phyloP scores from a whole-genome alignment of 2,113 vertebrate genomes.

The Archocentrus centrarchus region DNA sequence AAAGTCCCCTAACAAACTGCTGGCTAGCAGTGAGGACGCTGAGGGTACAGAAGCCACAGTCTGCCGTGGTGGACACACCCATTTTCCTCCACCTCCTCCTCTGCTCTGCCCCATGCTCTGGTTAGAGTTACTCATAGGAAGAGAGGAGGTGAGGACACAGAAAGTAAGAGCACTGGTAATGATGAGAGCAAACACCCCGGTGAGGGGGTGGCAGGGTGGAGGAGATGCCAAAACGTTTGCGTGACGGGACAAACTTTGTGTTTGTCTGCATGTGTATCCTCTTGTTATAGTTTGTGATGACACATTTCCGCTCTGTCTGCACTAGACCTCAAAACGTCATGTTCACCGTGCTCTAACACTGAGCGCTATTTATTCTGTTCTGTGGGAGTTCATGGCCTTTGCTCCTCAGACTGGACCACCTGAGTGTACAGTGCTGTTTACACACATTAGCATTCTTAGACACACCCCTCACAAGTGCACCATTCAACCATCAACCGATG shows the following conservation, averaged over 20 bases:
- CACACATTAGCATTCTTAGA: constrained; percentile 44
- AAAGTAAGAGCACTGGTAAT: constrained; percentile 41
- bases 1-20: constrained; percentile 65
- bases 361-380: constrained; percentile 71
- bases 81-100: constrained; percentile 49
- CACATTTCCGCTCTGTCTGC: constrained; percentile 68
- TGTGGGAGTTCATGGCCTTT: constrained; percentile 59
- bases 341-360: constrained; percentile 35
- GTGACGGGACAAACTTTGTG: constrained; percentile 40
- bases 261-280: constrained; percentile 28
- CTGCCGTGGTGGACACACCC: constrained; percentile 72
- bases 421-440: constrained; percentile 47
- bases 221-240: constrained; percentile 54
- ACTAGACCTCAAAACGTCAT: constrained; percentile 67
- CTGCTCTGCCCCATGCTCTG: constrained; percentile 59
- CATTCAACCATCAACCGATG: constrained; percentile 45
- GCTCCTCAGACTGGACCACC: constrained; percentile 51
- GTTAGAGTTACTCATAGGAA: constrained; percentile 77
- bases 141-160: constrained; percentile 52
- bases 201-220: constrained; percentile 72
- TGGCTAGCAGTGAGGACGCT: constrained; percentile 45
- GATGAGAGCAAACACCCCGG: constrained; percentile 67
- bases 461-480: constrained; percentile 45
- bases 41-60: constrained; percentile 76
- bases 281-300: constrained; percentile 62